These are phyloP conservation scores for Microcebus ravelobensis DNA, from an alignment of 2,113 vertebrate genomes.

Conservation along the genomic window DNA sequence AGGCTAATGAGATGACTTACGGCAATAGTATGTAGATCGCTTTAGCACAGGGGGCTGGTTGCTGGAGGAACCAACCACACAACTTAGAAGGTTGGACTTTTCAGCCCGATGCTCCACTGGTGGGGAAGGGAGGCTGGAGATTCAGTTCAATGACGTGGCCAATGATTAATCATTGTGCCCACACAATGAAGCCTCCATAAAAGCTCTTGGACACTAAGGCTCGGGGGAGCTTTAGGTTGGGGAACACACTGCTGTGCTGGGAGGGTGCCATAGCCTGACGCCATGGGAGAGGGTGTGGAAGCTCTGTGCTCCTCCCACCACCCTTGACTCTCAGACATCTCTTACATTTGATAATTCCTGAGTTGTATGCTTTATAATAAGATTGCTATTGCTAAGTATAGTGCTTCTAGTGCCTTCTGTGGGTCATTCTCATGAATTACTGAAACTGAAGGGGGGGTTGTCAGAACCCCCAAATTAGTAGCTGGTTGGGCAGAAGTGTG, in stretches of 20 bases:
- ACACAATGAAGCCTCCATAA: not conserved
- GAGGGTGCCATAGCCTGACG: not conserved
- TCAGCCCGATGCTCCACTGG: not conserved
- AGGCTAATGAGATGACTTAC: not conserved
- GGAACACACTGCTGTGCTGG: not conserved
- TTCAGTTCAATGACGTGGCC: not conserved
- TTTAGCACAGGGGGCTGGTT: not conserved
- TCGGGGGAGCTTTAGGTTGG: not conserved
- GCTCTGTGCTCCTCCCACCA: too few relatives aligned
- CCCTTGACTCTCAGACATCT: not conserved
- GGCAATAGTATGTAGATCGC: not conserved
- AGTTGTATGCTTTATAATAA: not conserved
- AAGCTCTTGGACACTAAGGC: not conserved
- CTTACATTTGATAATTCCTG: not conserved
- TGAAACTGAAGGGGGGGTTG: not conserved
- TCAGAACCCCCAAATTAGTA: not conserved
- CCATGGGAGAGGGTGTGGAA: accelerated
- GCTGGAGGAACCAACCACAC: not conserved
- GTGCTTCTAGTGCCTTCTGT: not conserved
- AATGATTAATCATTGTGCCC: not conserved
- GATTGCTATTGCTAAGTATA: not conserved
- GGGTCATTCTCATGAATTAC: not conserved
- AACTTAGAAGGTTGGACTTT: not conserved
- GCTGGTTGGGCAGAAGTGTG: not conserved
- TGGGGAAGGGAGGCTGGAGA: not conserved